Evolutionary conservation across 2,888 invertebrate species (phyloP).

Genomic region (Empis stercorea): DNA sequence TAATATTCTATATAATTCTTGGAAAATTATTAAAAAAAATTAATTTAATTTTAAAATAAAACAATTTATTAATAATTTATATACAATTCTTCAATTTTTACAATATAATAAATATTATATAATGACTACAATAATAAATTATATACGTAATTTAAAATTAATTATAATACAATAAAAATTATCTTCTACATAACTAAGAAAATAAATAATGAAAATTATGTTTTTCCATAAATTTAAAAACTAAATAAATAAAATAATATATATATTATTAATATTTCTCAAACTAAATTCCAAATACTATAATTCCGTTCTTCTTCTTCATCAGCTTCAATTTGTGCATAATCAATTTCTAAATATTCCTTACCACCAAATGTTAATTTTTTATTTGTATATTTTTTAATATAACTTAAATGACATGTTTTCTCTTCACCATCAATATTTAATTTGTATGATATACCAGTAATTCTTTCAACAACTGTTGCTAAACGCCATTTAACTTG

Average conservation of each 20-base stretch:
- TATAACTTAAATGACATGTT: constrained; percentile 32
- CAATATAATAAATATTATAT: no score
- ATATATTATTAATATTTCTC: neutral
- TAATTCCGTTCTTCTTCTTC: constrained; percentile 28
- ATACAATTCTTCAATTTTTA: no score
- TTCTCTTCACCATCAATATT: constrained; percentile 32
- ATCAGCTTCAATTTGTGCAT: constrained; percentile 31
- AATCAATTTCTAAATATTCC: constrained; percentile 35
- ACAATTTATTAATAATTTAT: no score
- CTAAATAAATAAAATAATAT: neutral
- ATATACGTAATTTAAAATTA: no score
- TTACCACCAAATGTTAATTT: constrained; percentile 33
- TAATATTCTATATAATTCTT: no score
- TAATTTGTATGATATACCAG: constrained; percentile 33
- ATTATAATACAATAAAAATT: no score
- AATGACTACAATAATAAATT: no score
- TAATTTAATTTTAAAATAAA: no score
- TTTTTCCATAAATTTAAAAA: no score
- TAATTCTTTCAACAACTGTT: constrained; percentile 28
- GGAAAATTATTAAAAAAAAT: no score
- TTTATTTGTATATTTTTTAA: constrained; percentile 30
- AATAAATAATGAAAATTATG: no score
- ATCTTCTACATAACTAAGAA: no score
- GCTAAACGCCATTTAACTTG: constrained; percentile 32
- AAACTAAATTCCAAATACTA: constrained; percentile 35